Evolutionary conservation across 2,113 vertebrate species (phyloP).

Genomic region (Phalacrocorax pelagicus): DNA sequence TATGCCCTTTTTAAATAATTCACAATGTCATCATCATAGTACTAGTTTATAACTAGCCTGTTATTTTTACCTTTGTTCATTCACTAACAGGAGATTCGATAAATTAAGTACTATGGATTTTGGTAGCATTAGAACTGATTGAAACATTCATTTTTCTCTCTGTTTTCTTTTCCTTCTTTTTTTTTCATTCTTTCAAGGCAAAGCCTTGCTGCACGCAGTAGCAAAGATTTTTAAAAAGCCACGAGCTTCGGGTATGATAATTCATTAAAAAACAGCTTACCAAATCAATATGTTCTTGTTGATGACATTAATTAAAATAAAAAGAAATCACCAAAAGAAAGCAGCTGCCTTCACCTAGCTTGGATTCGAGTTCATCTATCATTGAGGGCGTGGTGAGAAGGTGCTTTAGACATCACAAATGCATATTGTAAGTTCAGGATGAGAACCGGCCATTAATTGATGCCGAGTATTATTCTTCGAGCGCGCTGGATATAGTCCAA

Average conservation of each 20-base stretch:
- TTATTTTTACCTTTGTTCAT: slow-evolving; percentile 98
- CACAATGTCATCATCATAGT: slow-evolving; percentile 97
- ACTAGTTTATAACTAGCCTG: slow-evolving; percentile 97
- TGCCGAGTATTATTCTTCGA: background rate
- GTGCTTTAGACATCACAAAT: background rate
- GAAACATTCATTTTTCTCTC: slow-evolving; percentile 63
- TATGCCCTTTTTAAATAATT: slow-evolving; percentile 99
- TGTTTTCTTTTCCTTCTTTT: background rate
- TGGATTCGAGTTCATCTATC: background rate
- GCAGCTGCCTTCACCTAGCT: background rate
- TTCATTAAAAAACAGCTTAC: background rate
- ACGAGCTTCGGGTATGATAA: background rate
- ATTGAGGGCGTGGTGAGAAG: background rate
- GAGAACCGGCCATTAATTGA: background rate
- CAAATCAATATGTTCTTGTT: background rate
- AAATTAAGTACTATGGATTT: slow-evolving; percentile 82
- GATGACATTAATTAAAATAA: slow-evolving; percentile 41
- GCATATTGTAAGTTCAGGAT: background rate
- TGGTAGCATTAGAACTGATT: slow-evolving; percentile 69
- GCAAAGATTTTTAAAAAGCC: background rate
- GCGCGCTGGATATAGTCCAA: background rate
- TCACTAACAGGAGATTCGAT: slow-evolving; percentile 92
- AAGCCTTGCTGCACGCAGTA: background rate
- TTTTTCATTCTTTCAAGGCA: background rate
- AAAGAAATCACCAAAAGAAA: background rate